Conservation (phyloP, 2,797 vertebrate genomes). For the Antrozous pallidus region DNA sequence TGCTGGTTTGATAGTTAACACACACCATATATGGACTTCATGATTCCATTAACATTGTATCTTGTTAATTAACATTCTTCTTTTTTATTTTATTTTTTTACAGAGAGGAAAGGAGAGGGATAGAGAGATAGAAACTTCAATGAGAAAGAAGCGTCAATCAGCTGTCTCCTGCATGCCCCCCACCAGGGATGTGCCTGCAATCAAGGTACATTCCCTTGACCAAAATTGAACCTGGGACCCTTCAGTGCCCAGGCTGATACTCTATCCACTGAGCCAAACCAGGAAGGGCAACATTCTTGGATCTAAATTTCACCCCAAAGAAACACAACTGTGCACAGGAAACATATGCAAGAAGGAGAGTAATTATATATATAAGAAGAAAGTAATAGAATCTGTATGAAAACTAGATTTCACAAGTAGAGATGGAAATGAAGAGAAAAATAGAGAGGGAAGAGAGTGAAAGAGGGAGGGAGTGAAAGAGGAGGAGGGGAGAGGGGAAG, state of each 20-base stretch:
- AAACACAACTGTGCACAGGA: not conserved
- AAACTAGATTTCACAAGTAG: not conserved
- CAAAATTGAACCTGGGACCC: too few species aligned
- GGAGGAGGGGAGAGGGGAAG: too few species aligned
- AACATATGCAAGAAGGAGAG: not conserved
- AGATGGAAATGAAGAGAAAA: not conserved
- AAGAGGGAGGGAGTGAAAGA: not conserved
- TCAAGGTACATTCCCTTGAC: too few species aligned
- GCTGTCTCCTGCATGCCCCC: too few species aligned
- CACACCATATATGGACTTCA: conserved; percentile 33
- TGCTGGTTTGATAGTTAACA: conserved; percentile 43
- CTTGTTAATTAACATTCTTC: not conserved
- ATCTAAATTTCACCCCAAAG: not conserved
- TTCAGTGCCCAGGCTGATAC: too few species aligned
- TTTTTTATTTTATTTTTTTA: too few species aligned
- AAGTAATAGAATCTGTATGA: not conserved
- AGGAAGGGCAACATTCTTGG: not conserved
- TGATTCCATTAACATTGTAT: not conserved
- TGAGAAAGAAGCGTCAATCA: too few species aligned
- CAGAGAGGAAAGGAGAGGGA: too few species aligned
- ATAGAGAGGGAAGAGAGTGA: too few species aligned
- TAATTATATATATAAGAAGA: not conserved
- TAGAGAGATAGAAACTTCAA: too few species aligned
- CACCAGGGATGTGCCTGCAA: too few species aligned
- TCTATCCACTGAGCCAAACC: too few species aligned